Conservation (phyloP, 2,113 vertebrate species). For the Psilopogon haemacephalus region DNA sequence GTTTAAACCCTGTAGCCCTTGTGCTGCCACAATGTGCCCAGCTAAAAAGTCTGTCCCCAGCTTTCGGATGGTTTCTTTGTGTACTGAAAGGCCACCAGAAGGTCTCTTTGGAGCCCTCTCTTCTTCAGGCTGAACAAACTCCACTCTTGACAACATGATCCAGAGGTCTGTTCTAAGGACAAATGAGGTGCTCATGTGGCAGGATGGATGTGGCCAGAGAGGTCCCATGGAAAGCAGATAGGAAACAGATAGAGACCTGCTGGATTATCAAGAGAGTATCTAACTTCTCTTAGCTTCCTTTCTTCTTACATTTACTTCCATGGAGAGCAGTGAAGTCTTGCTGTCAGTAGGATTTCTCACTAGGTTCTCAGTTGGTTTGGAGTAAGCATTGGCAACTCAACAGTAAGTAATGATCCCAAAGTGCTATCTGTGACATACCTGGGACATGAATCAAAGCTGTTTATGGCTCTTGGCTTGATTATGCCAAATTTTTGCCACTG, state of each 20-base stretch:
- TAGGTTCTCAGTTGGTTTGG: no score
- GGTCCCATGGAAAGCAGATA: background rate
- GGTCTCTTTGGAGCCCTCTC: background rate
- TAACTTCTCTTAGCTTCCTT: background rate
- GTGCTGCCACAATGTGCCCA: background rate
- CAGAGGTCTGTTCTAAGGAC: background rate
- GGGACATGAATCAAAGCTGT: background rate
- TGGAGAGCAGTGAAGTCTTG: background rate
- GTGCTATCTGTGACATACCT: background rate
- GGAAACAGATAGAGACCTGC: background rate
- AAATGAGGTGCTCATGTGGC: background rate
- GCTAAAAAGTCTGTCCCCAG: background rate
- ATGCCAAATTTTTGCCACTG: background rate
- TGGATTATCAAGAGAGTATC: background rate
- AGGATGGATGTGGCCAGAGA: background rate
- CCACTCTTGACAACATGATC: fast-evolving
- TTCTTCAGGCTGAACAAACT: background rate
- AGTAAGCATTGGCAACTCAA: background rate
- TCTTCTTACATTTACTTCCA: background rate
- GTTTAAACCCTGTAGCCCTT: background rate
- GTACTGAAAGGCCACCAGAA: background rate
- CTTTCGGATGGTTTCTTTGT: background rate
- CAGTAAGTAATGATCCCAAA: background rate
- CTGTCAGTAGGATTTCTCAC: background rate
- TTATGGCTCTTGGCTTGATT: slow-evolving; percentile 14